A percentile compares a stretch with the other conserved stretches of the same genome.
Evolutionary conservation across 2,797 vertebrate genomes (phyloP).

Genomic region (Merluccius polli): DNA sequence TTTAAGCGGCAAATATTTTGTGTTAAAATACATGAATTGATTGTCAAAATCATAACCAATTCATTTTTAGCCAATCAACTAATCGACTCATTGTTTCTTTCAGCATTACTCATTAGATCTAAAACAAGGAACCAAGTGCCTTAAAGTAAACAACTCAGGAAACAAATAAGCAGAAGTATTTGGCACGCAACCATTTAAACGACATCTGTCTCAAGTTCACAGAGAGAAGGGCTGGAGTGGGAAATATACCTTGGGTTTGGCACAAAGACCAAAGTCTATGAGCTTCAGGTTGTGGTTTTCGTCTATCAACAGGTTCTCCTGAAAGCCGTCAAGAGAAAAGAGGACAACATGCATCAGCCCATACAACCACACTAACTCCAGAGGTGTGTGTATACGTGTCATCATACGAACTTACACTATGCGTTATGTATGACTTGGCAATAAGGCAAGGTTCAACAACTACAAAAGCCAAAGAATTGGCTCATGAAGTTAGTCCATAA

Average conservation of each 20-base stretch:
- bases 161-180: not conserved
- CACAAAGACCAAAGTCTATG: slow-evolving; percentile 95
- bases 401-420: not conserved
- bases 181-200: not conserved
- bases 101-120: too few relatives aligned
- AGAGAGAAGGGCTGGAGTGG: not conserved
- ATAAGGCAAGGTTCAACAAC: not conserved
- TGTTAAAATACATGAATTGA: not conserved
- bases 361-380: not conserved
- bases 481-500: not conserved
- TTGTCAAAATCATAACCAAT: too few relatives aligned
- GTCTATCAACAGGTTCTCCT: slow-evolving; percentile 96
- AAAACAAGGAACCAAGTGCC: not conserved
- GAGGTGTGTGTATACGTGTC: not conserved
- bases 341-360: not conserved
- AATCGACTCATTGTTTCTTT: too few relatives aligned
- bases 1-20: not conserved
- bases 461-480: not conserved
- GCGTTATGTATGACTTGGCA: not conserved
- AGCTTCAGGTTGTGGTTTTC: slow-evolving; percentile 89
- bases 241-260: slow-evolving; percentile 86
- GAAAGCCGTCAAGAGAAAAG: slow-evolving; percentile 14
- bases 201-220: not conserved
- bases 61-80: too few relatives aligned
- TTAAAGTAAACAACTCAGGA: not conserved